These are phyloP conservation scores for Adelognathus sp. DNA, from an alignment of 2,888 invertebrate genomes.

Conservation along the genomic window DNA sequence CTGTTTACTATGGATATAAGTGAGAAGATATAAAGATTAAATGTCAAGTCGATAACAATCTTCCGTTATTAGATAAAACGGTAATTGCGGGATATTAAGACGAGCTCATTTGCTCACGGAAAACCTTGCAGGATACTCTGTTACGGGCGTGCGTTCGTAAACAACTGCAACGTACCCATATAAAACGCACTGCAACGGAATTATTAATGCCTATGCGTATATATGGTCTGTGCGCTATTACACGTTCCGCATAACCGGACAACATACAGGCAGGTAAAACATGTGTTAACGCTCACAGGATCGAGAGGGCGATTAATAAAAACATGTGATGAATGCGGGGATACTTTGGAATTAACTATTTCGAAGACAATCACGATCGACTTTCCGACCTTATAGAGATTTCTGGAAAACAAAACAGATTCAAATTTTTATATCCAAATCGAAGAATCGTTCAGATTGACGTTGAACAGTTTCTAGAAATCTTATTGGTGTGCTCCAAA, in stretches of 20 bases:
- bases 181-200: constrained; percentile 1
- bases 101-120: neutral
- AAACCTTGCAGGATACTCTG: neutral
- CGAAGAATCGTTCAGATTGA: too few species aligned
- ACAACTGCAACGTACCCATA: neutral
- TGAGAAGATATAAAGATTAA: neutral
- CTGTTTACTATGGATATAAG: neutral
- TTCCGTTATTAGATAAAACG: constrained; percentile 2
- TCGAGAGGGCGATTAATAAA: neutral
- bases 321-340: neutral
- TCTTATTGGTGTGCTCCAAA: too few species aligned
- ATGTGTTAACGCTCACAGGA: neutral
- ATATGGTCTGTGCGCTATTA: neutral
- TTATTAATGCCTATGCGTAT: neutral
- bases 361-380: neutral
- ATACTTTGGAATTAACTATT: neutral
- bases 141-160: neutral
- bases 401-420: neutral
- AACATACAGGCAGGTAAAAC: neutral
- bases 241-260: neutral
- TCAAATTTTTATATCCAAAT: too few species aligned
- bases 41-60: neutral
- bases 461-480: too few species aligned
- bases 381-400: neutral
- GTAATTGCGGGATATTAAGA: neutral